phyloP scores from a whole-genome alignment of 1,140 invertebrate genomes.

The Drosophila grimshawi region DNA sequence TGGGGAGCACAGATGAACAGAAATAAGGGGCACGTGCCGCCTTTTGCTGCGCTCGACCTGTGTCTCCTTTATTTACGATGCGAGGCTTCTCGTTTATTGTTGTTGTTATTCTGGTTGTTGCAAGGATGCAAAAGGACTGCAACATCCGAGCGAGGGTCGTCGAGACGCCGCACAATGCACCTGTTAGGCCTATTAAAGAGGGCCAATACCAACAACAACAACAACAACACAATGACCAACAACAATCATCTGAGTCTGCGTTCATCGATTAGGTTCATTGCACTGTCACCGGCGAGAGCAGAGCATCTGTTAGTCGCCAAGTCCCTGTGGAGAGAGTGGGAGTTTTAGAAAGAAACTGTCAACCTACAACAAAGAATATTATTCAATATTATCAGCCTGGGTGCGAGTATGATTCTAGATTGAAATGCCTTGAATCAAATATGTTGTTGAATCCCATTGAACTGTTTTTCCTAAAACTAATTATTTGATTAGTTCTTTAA shows the following conservation, averaged over 20 bases:
- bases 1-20: neutral
- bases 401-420: too few species aligned
- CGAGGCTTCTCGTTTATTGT: slow-evolving; percentile 11
- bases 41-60: neutral
- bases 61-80: slow-evolving; percentile 37
- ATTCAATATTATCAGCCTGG: too few species aligned
- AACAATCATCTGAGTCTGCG: neutral
- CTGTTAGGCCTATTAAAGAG: slow-evolving; percentile 51
- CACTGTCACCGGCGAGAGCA: neutral
- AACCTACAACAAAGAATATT: too few species aligned
- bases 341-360: too few species aligned
- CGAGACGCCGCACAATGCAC: slow-evolving; percentile 22
- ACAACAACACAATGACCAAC: neutral
- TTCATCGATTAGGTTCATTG: slow-evolving; percentile 13
- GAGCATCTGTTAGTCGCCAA: neutral
- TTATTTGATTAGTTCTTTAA: too few species aligned
- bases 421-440: too few species aligned
- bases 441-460: too few species aligned
- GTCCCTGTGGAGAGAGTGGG: neutral
- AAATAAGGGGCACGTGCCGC: slow-evolving; percentile 44
- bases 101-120: slow-evolving; percentile 11
- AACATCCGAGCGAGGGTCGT: slow-evolving; percentile 38
- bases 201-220: slow-evolving; percentile 1
- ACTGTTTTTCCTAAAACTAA: too few species aligned
- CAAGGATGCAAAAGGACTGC: slow-evolving; percentile 50